Base-by-base conservation (phyloP, 1,140 invertebrate species). In the Diorhabda carinulata region DNA sequence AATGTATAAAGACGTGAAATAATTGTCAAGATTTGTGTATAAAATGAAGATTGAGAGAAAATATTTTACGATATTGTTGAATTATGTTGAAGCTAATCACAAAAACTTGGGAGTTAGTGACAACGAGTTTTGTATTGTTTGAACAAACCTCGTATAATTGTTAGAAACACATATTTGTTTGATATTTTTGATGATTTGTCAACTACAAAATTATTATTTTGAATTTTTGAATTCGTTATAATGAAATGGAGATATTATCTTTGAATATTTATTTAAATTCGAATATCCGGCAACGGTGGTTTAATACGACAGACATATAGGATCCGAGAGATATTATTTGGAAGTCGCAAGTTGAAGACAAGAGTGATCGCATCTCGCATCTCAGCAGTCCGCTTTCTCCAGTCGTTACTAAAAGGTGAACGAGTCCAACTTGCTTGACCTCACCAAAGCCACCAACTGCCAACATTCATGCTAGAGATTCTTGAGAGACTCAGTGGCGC, bases 351-450 rank as follows among this genome's bases (percentile, higher is more conserved):
- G 65, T 61, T 58, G 66, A 71, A 71, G 70, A 71, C 65, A 70
- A 57, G 44, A n/a, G 47, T 52, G 47, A 52, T 52, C 47, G 47
- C 47, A 52, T 52, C 47, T 52, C 47, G 47, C 47, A 52, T 52
- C 47, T 6, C 47, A 52, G 70, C 67, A 72, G 70, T 72, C 70
- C 68, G 70, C 70, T 72, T 72, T 72, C 70, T 72, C 70, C 70
- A 72, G 67, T 57, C 70, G 70, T 72, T 66, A 64, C 62, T 69
- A 66, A 72, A 72, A 72, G 70, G 70, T 72, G 70, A 72, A 72
- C 70, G 69, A 72, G 70, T 72, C 70, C 70, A 66, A 72, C 70
- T 72, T 72, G 70, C 67, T 72, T 72, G 70, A 72, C 70, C 67
- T 72, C 67, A 69, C 70, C 67, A 69, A 62, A 68, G 66, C 70